phyloP scores from a whole-genome alignment of 1,140 invertebrate species.

The Drosophila subpulchrella region DNA sequence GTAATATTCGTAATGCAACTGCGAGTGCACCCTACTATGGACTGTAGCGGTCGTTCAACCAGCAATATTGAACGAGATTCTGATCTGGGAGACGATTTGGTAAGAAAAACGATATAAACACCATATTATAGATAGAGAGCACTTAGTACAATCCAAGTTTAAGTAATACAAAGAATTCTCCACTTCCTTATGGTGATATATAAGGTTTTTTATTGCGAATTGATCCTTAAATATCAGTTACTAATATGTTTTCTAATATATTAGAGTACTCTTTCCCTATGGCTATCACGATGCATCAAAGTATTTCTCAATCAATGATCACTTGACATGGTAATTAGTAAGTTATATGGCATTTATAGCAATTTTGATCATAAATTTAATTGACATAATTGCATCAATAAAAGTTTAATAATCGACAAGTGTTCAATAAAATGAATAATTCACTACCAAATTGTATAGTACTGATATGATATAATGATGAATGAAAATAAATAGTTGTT shows the following conservation, averaged over 20 bases:
- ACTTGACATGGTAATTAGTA: background rate
- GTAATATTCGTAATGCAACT: conserved; percentile 68
- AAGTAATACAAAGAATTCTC: too few species aligned
- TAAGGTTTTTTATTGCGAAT: too few species aligned
- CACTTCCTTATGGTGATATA: too few species aligned
- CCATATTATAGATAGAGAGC: background rate
- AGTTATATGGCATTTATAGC: too few species aligned
- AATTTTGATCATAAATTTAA: background rate
- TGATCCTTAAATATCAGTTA: background rate
- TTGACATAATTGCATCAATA: background rate
- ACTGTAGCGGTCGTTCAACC: conserved; percentile 80
- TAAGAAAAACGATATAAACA: conserved; percentile 31
- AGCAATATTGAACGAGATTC: conserved; percentile 79
- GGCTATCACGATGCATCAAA: background rate
- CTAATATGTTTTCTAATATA: background rate
- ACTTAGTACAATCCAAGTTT: too few species aligned
- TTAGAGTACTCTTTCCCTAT: background rate
- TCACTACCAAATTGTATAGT: background rate
- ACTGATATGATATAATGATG: background rate
- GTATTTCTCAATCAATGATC: background rate
- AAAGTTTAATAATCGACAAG: background rate
- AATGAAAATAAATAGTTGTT: too few species aligned
- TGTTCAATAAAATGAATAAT: background rate
- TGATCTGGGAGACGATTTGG: conserved; percentile 81
- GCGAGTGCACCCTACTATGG: conserved; percentile 78